Base-by-base conservation (phyloP, 2,113 vertebrate species). In the Tragelaphus strepsiceros region DNA sequence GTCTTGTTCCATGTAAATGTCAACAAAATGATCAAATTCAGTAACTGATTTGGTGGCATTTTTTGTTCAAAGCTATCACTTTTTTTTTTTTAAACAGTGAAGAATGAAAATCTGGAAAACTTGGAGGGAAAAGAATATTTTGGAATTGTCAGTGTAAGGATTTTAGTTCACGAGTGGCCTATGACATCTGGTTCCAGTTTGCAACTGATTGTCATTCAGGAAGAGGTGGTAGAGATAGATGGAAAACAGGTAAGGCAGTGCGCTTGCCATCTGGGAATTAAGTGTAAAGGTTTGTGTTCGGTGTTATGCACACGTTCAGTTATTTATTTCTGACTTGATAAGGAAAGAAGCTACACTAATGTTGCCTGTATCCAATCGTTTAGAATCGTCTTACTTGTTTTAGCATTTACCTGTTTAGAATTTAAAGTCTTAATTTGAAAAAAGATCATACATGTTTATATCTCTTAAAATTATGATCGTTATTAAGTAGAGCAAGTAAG, bases 161-260 rank as follows among this genome's bases (percentile, higher is more conserved):
- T 99, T 97, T 99, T 99, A 99, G 99, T 99, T 98, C 99, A 99
- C 0, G 98, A 99, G 94, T 99, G 99, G 98, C 99, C 99, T 54
- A 98, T 99, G 96, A 99, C 99, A 97, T 99, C 99, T 91, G 99
- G 98, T 96, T 99, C 99, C 2, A 98, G 99, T 96, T 98, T 99
- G 97, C 98, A 99, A 61, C 98, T 99, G 81, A 99, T 99, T 98
- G 99, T 99, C 83, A 98, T 99, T 98, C 99, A 99, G 97, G 99
- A 99, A 96, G 99, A 99, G 98, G 99, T 99, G 64, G 99, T 99
- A 49, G 99, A 99, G 98, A 97, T 99, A 98, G 99, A 99, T 83
- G 99, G 99, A 84, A 99, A 99, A 97, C 98, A 99, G 99, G 99
- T 99, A 98, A 98, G 97, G 94, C 2, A 46, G 5, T 67, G 2